Base-by-base conservation (phyloP, 2,888 invertebrate species). In the Diarsia brunnea region DNA sequence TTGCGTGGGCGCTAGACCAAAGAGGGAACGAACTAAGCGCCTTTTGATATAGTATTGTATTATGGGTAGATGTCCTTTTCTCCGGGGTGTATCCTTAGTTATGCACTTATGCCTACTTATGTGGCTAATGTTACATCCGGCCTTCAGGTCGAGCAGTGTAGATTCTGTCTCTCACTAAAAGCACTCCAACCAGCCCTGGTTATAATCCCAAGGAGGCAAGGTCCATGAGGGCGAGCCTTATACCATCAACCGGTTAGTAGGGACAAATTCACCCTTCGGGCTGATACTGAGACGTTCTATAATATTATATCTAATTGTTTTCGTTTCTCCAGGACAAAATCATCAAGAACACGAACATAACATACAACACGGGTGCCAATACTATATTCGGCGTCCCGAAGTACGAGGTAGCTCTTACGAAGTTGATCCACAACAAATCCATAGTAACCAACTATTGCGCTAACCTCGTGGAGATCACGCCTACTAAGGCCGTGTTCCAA, bases 341-440 rank as follows among this genome's bases (percentile, higher is more conserved):
- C 82, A 97, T 98, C 16, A 92, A 97, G 16, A 96, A 97, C 43
- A 97, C 98, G 0, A 97, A 97, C 47, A 95, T 99, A 19, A 97
- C 97, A 0, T 99, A 98, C 93, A 98, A 98, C 91, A 98, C 99
- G 1, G 97, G 99, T 0, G 96, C 98, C 53, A 97, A 97, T 0
- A 97, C 97, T 0, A 97, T 99, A 81, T 99, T 99, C 94, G 98
- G 98, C 1, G 98, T 99, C 0, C 98, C 98, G 89, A 98, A 98
- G 91, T 99, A 99, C 93, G 99, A 99, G 0, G 97, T 98, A 78
- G 97, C 98, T 2, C 95, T 99, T 49, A 97, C 97, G 97, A 95
- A 97, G 80, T 95, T 99, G 14, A 98, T 98, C 0, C 94, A 97
- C 63, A 92, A 95, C 45, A 97, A 98, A 38, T 94, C 97, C 82